phyloP scores from a whole-genome alignment of 1,140 invertebrate genomes.

The Drosophila yakuba region DNA sequence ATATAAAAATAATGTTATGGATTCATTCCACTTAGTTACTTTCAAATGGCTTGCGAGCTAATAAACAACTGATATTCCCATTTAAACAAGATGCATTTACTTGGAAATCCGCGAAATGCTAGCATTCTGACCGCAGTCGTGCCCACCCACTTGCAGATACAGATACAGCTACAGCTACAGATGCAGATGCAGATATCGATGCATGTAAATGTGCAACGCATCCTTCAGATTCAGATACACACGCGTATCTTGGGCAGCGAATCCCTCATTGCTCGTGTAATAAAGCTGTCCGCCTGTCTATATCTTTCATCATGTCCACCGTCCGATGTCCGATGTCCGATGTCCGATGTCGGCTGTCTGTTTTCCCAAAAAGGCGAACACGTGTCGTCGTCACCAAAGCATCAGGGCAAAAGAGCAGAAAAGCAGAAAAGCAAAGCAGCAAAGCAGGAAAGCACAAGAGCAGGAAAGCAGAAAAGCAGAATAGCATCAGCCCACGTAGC shows the following conservation, averaged over 20 bases:
- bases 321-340: slow-evolving; percentile 33
- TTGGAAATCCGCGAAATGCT: not conserved
- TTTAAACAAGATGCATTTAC: not conserved
- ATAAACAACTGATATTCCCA: not conserved
- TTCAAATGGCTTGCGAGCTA: no score
- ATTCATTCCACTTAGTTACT: no score
- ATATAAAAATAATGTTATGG: no score
- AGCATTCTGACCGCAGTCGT: not conserved
- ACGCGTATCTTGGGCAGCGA: slow-evolving; percentile 29
- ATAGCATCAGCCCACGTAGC: slow-evolving; percentile 46
- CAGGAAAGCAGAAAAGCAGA: slow-evolving; percentile 13
- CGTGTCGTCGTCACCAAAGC: slow-evolving; percentile 69
- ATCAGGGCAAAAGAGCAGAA: slow-evolving; percentile 31
- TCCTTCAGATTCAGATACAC: slow-evolving; percentile 22
- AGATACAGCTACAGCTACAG: slow-evolving; percentile 8
- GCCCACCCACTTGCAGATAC: slow-evolving; percentile 9
- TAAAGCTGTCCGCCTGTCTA: slow-evolving; percentile 36
- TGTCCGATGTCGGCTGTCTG: slow-evolving; percentile 43
- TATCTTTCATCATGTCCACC: slow-evolving; percentile 10
- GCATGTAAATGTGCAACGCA: slow-evolving; percentile 35
- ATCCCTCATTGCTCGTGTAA: slow-evolving; percentile 46
- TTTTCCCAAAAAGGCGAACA: slow-evolving; percentile 56
- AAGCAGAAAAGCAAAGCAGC: slow-evolving; percentile 11
- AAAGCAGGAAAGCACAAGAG: slow-evolving; percentile 27
- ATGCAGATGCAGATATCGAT: slow-evolving; percentile 1